phyloP scores from a whole-genome alignment of 2,888 invertebrate species.

The Nephrotoma appendiculata region DNA sequence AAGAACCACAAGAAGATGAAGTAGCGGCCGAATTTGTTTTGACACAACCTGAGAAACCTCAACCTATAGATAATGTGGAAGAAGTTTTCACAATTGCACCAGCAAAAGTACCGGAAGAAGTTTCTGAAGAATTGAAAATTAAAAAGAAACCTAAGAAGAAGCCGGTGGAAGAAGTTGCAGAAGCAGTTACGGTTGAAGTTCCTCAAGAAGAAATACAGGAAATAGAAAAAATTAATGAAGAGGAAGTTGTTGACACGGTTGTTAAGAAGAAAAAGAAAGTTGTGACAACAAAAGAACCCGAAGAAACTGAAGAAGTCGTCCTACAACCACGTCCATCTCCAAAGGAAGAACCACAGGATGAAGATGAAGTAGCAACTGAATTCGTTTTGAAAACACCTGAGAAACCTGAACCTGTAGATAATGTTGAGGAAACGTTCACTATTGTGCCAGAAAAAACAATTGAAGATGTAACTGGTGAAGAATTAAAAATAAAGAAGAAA shows the following conservation, averaged over 20 bases:
- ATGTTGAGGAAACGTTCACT: constrained; percentile 5
- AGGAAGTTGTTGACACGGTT: neutral
- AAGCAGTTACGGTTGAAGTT: constrained; percentile 16
- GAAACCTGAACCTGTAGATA: constrained; percentile 7
- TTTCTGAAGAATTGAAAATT: constrained; percentile 21
- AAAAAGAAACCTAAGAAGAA: constrained; percentile 18
- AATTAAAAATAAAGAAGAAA: constrained; percentile 21
- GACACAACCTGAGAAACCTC: constrained; percentile 25
- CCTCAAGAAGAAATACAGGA: constrained; percentile 10
- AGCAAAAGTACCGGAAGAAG: constrained; percentile 17
- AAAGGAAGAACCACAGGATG: constrained; percentile 10
- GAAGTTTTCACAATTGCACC: constrained; percentile 14
- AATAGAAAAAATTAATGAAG: neutral
- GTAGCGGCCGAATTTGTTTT: constrained; percentile 21
- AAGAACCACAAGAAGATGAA: constrained; percentile 17
- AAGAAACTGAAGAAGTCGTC: constrained; percentile 12
- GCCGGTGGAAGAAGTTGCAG: constrained; percentile 13
- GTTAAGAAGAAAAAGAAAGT: constrained; percentile 7
- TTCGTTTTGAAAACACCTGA: constrained; percentile 25
- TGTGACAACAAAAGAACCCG: constrained; percentile 13
- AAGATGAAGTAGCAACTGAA: constrained; percentile 5
- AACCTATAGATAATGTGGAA: constrained; percentile 22
- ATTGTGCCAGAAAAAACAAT: neutral
- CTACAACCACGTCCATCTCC: constrained; percentile 15
- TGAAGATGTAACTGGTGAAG: constrained; percentile 8